These are phyloP conservation scores for Fissipunctia ypsillon DNA, from an alignment of 2,888 invertebrate species.

Conservation along the genomic window DNA sequence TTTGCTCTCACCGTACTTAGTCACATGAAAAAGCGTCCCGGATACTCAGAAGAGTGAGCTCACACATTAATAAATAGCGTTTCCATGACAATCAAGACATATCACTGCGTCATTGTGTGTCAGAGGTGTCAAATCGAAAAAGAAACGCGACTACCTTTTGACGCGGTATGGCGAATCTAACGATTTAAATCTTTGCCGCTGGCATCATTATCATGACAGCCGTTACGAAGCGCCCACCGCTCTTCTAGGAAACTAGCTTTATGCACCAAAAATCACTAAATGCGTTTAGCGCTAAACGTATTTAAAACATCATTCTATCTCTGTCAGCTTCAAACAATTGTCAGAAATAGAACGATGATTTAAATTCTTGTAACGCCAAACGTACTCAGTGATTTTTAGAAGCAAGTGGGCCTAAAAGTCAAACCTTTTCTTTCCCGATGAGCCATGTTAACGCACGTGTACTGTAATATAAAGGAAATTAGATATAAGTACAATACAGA, in stretches of 20 bases:
- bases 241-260: neutral
- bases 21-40: neutral
- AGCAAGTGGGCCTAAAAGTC: too few species aligned
- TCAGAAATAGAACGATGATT: neutral
- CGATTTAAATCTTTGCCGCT: neutral
- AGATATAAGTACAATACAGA: neutral
- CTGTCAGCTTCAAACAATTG: neutral
- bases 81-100: neutral
- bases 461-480: neutral
- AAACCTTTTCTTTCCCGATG: neutral
- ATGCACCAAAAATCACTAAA: neutral
- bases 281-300: neutral
- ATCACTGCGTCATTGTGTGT: too few species aligned
- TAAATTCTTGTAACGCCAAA: neutral
- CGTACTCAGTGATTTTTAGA: neutral
- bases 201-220: too few species aligned
- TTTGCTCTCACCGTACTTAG: neutral
- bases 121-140: too few species aligned
- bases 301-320: neutral
- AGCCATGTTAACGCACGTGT: neutral
- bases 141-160: neutral
- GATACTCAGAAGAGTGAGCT: neutral
- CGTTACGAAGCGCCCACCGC: neutral
- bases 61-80: neutral
- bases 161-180: neutral